phyloP scores from a whole-genome alignment of 2,888 invertebrate genomes.

The Drosophila acutilabella region DNA sequence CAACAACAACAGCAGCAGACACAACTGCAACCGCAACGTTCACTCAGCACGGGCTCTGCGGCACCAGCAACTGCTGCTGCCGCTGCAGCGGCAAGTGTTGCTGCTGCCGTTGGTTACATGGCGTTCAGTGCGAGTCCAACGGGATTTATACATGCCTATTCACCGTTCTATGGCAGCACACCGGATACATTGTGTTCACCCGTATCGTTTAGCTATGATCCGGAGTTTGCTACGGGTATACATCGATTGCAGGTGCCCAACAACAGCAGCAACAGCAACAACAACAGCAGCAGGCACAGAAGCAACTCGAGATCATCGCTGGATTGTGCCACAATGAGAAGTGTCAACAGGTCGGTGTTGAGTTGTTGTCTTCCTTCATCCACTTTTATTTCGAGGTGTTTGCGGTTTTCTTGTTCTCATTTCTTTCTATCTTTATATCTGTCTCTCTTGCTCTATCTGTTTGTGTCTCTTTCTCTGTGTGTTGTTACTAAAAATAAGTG shows the following conservation, averaged over 20 bases:
- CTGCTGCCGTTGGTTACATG: conserved; percentile 59
- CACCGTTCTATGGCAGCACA: conserved; percentile 81
- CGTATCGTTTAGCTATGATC: conserved; percentile 81
- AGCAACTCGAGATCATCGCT: conserved; percentile 60
- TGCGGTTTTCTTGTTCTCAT: conserved; percentile 9
- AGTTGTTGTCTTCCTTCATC: background rate
- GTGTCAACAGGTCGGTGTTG: conserved; percentile 62
- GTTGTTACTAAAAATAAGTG: conserved; percentile 7
- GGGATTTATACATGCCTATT: conserved; percentile 66
- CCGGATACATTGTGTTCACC: conserved; percentile 67
- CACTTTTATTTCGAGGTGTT: conserved; percentile 12
- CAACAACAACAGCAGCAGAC: conserved; percentile 14
- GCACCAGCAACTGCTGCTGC: conserved; percentile 17
- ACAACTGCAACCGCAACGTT: conserved; percentile 35
- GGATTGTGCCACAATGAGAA: conserved; percentile 72
- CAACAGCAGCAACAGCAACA: conserved; percentile 24
- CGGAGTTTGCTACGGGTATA: conserved; percentile 66
- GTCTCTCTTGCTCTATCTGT: conserved; percentile 4
- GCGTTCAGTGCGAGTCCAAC: conserved; percentile 82
- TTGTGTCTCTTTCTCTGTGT: conserved; percentile 10
- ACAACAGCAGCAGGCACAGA: conserved; percentile 28
- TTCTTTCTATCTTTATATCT: conserved; percentile 2
- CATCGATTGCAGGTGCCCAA: conserved; percentile 74
- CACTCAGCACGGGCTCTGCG: conserved; percentile 45
- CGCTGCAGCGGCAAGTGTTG: conserved; percentile 37